Conservation (phyloP, 1,140 invertebrate species). For the Marisa cornuarietis region DNA sequence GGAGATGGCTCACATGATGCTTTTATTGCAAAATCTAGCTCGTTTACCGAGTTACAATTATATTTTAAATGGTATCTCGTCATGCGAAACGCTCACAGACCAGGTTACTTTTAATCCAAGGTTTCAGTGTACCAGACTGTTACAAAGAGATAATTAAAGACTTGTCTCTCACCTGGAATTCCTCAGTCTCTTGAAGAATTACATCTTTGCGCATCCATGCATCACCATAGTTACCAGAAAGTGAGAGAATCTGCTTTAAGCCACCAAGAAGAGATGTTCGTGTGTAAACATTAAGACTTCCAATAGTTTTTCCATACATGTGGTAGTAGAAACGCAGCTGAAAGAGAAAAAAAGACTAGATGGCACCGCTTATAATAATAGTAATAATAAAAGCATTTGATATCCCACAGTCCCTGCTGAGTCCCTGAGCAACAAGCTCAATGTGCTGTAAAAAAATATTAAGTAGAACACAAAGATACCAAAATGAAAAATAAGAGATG, state of each 20-base stretch:
- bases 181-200: constrained; percentile 37
- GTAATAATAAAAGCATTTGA: background rate
- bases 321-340: constrained; percentile 62
- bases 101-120: too few relatives aligned
- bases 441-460: background rate
- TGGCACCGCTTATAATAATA: background rate
- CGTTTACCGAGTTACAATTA: too few relatives aligned
- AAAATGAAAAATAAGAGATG: background rate
- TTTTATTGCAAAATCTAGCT: too few relatives aligned
- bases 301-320: constrained; percentile 63
- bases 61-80: too few relatives aligned
- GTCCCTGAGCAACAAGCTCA: background rate
- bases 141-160: too few relatives aligned
- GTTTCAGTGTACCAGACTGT: too few relatives aligned
- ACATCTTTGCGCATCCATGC: constrained; percentile 54
- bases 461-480: background rate
- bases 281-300: constrained; percentile 59
- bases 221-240: constrained; percentile 54
- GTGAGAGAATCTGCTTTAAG: constrained; percentile 42
- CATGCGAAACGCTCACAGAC: too few relatives aligned
- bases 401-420: background rate
- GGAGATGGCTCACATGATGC: too few relatives aligned
- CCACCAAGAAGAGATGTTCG: constrained; percentile 38
- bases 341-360: constrained; percentile 9
- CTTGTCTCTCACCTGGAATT: constrained; percentile 49